Evolutionary conservation across 2,797 vertebrate genomes (phyloP).

Genomic region (Vireo griseus): DNA sequence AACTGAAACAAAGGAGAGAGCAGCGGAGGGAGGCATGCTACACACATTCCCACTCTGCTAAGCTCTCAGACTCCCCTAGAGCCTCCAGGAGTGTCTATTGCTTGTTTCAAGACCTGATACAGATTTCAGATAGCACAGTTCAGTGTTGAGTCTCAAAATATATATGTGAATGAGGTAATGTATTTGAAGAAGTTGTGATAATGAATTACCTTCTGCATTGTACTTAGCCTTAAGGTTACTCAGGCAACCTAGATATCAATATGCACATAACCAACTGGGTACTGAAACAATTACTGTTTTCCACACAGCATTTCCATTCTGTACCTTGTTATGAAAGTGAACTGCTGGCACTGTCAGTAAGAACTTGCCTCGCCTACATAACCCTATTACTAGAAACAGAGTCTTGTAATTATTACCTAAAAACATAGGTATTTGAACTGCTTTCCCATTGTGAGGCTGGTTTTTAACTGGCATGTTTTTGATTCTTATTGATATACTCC

Average conservation of each 20-base stretch:
- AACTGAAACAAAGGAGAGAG: not conserved
- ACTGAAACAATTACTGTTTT: constrained; percentile 29
- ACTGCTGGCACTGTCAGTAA: constrained; percentile 5
- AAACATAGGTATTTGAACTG: not conserved
- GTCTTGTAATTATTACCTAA: not conserved
- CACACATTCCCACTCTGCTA: not conserved
- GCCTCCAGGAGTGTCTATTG: not conserved
- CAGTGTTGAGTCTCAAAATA: not conserved
- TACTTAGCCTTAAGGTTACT: constrained; percentile 18
- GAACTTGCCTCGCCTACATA: not conserved
- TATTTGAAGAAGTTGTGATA: not conserved
- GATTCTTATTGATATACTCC: not conserved
- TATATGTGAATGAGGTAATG: not conserved
- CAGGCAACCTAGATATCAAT: constrained; percentile 14
- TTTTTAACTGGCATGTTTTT: not conserved
- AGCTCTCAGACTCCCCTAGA: not conserved
- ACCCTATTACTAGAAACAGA: not conserved
- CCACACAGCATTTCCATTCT: constrained; percentile 5
- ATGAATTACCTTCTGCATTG: not conserved
- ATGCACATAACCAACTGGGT: not conserved
- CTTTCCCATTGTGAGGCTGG: not conserved
- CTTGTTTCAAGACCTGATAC: not conserved
- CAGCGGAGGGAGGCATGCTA: not conserved
- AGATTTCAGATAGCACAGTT: not conserved
- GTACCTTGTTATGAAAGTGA: not conserved